These are phyloP conservation scores for Tympanuchus pallidicinctus DNA, from an alignment of 2,113 vertebrate species.

Conservation along the genomic window DNA sequence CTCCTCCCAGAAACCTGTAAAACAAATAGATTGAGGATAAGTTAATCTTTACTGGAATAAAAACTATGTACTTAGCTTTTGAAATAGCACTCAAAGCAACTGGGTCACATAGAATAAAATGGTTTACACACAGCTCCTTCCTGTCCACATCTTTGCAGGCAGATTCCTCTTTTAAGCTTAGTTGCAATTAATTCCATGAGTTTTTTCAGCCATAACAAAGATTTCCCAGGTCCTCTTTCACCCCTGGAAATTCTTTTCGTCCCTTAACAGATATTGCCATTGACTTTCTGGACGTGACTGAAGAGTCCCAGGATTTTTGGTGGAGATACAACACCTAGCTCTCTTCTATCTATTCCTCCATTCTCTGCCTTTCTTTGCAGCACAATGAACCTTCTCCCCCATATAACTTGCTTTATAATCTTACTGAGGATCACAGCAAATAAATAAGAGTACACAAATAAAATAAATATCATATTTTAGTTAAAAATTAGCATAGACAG, in stretches of 20 bases:
- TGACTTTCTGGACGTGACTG: neutral
- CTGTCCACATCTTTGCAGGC: neutral
- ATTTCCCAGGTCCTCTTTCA: neutral
- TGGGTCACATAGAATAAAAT: neutral
- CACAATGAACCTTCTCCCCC: neutral
- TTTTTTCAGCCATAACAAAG: neutral
- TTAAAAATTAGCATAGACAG: neutral
- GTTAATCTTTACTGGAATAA: neutral
- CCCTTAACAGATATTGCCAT: neutral
- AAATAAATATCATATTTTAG: neutral
- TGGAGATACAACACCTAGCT: neutral
- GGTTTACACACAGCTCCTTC: neutral
- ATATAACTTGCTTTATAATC: neutral
- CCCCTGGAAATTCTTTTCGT: neutral
- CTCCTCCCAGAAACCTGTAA: neutral
- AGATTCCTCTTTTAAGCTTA: neutral
- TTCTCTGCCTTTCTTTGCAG: neutral
- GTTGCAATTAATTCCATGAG: neutral
- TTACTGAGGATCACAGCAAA: neutral
- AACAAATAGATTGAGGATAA: neutral
- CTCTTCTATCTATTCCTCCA: neutral
- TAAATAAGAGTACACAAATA: neutral
- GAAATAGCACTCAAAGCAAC: neutral
- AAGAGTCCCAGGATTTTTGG: neutral
- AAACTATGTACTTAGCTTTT: neutral